Evolutionary conservation across 2,888 invertebrate genomes (phyloP).

Genomic region (Clunio marinus): DNA sequence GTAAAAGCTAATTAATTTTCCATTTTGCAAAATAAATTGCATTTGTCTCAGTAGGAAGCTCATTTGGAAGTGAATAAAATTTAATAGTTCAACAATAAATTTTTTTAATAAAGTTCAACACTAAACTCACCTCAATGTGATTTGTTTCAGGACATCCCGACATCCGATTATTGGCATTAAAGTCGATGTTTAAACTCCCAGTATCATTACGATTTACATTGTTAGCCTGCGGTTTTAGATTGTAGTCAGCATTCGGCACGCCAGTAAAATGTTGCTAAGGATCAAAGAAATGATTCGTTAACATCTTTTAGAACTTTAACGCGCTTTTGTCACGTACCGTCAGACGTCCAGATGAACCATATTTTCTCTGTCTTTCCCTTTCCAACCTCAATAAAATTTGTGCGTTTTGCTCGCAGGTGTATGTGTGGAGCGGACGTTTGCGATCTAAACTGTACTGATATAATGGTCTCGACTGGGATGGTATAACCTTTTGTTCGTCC

Average conservation of each 20-base stretch:
- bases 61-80: no score
- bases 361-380: constrained; percentile 46
- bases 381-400: constrained; percentile 52
- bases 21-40: constrained; percentile 11
- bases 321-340: no score
- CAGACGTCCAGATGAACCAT: constrained; percentile 40
- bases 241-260: not conserved
- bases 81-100: no score
- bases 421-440: constrained; percentile 51
- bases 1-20: constrained; percentile 6
- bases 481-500: constrained; percentile 46
- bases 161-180: not conserved
- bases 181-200: not conserved
- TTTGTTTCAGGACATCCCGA: constrained; percentile 30
- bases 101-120: no score
- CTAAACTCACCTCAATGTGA: constrained; percentile 23
- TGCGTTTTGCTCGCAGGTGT: constrained; percentile 54
- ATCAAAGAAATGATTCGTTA: not conserved
- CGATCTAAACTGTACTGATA: constrained; percentile 54
- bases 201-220: not conserved
- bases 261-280: constrained; percentile 12
- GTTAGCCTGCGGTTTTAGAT: not conserved
- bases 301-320: no score
- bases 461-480: constrained; percentile 49
- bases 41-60: not conserved